Evolutionary conservation across 2,113 vertebrate species (phyloP).

Genomic region (Athene noctua): DNA sequence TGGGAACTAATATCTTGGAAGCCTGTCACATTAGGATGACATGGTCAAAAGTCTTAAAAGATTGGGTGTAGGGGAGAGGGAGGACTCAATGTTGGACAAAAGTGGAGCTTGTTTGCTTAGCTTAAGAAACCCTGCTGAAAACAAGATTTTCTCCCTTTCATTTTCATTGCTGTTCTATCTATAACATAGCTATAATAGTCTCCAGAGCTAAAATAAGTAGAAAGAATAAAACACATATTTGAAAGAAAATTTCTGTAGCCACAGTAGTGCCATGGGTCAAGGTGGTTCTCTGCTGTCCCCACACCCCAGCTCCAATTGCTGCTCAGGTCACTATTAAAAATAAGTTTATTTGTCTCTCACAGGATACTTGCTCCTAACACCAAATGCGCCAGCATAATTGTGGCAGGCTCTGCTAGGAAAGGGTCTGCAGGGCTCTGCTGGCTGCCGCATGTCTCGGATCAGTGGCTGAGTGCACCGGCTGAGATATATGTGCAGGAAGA

Average conservation of each 20-base stretch:
- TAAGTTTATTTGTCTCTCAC: background rate
- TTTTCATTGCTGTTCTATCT: background rate
- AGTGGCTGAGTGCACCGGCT: background rate
- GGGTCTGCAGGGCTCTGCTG: background rate
- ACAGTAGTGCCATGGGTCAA: background rate
- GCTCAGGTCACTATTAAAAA: background rate
- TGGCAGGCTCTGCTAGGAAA: background rate
- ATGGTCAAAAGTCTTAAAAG: background rate
- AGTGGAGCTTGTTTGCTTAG: background rate
- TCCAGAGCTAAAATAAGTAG: background rate
- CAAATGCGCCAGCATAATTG: accelerated
- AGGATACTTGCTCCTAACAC: background rate
- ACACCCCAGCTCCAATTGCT: background rate
- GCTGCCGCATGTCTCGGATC: background rate
- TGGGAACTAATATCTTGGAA: background rate
- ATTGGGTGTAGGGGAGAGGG: background rate
- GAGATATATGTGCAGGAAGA: background rate
- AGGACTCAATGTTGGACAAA: background rate
- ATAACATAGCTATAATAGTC: background rate
- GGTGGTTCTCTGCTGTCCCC: background rate
- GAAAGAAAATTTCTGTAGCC: background rate
- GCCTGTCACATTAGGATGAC: background rate
- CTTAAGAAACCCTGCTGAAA: background rate
- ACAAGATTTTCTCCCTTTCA: background rate
- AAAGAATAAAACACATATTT: background rate